A percentile compares a stretch with the other conserved stretches of the same genome.
Evolutionary conservation across 1,140 invertebrate genomes (phyloP).

Genomic region (Heliconius congener): DNA sequence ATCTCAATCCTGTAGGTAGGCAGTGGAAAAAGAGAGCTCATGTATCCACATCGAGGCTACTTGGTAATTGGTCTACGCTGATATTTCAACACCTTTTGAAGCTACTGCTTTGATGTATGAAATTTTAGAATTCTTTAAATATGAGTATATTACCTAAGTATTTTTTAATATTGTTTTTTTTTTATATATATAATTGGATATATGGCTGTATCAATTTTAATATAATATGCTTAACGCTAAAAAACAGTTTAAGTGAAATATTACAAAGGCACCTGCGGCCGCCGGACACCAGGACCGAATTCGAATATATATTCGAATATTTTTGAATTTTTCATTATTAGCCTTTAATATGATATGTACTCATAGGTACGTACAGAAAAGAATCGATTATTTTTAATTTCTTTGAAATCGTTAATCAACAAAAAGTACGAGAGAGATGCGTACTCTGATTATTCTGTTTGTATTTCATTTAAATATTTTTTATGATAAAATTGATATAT

Average conservation of each 20-base stretch:
- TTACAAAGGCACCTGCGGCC: too few species aligned
- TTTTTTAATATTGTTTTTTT: not conserved
- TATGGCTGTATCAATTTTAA: not conserved
- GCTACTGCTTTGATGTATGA: not conserved
- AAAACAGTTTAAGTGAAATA: too few species aligned
- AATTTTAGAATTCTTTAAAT: not conserved
- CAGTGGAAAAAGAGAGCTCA: conserved; percentile 40
- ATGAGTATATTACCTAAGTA: not conserved
- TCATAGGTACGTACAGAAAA: too few species aligned
- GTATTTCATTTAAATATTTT: too few species aligned
- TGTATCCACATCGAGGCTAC: conserved; percentile 43
- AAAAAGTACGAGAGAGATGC: not conserved
- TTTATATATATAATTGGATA: not conserved
- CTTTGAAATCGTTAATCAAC: not conserved
- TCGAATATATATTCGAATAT: too few species aligned
- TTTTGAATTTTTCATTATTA: too few species aligned
- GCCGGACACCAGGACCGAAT: not conserved
- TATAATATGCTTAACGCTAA: not conserved
- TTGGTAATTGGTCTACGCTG: conserved; percentile 35
- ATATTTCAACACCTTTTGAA: not conserved
- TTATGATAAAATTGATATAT: too few species aligned
- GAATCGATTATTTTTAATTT: too few species aligned
- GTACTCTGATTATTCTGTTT: too few species aligned
- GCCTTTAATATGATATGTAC: too few species aligned
- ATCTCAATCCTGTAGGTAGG: conserved; percentile 40